Base-by-base conservation (phyloP, 2,113 vertebrate genomes). In the Scomber scombrus region DNA sequence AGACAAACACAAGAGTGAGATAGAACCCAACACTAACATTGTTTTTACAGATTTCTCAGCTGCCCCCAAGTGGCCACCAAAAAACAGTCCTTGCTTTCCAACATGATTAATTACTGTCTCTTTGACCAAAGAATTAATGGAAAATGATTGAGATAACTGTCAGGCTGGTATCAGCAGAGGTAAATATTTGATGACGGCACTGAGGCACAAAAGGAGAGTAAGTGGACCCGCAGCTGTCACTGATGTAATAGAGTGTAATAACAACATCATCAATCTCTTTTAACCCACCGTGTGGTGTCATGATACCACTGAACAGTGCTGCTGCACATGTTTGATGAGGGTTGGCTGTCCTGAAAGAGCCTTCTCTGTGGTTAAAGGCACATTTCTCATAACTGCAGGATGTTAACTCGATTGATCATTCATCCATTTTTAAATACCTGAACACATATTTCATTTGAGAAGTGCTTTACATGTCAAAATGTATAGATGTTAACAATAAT, bases 211-310 rank as follows among this genome's bases (percentile, higher is more conserved):
- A 43, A 69, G 18, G 26, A 72, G 57, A 63, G 69, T 23, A 52
- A 4, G 64, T 58, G 23, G 8, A 74, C 29, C 57, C 71, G 61
- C 64, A 71, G 55, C 72, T 72, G 72, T 67, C 72, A 67, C 43
- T 69, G 83, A 85, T 47, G 77, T 80, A 84, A 80, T 57, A 45
- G 58, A 66, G 54, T 61, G 71, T 61, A 85, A 85, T 57, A 16
- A 55, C 52, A 60, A 40, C 54, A 68, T 63, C 67, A 67, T 70
- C 43, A 11, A 70, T 71, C 46, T 70, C 2, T 1, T 71, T 47
- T 40, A 47, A 54, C 31, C 63, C 50, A 70, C 65, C 65, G n/a
- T 50, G 50, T 62, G 50, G 62, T 69, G 75, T 11, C 21, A 26
- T 11, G n/a, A 74, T 1, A 8, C 18, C 51, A 46, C 34, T 3